These are phyloP conservation scores for Brachyhypopomus gauderio DNA, from an alignment of 2,113 vertebrate species.

Conservation along the genomic window DNA sequence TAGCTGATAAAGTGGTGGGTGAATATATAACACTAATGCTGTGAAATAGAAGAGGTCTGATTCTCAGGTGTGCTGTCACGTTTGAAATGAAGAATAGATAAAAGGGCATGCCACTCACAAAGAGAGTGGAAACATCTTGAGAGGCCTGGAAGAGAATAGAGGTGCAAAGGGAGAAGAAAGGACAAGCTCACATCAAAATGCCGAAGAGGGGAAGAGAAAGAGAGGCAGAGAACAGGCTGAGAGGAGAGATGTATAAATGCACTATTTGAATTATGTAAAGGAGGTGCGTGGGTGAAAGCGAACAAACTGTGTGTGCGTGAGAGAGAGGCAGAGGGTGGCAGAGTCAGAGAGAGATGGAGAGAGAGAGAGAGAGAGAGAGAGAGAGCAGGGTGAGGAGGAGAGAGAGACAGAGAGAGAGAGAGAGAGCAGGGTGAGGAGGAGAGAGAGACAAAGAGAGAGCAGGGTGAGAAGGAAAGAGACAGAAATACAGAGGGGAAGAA, in stretches of 20 bases:
- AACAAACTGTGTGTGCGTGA: conserved; percentile 53
- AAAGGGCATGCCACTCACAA: background rate
- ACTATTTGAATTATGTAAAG: conserved; percentile 76
- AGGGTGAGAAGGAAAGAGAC: conserved; percentile 39
- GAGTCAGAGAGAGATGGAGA: conserved; percentile 13
- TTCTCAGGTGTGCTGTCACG: background rate
- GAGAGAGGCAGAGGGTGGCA: conserved; percentile 37
- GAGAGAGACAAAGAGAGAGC: conserved; percentile 34
- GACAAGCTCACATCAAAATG: conserved; percentile 45
- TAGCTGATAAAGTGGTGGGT: no score
- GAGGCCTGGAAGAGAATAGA: conserved; percentile 36
- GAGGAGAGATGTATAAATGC: conserved; percentile 67
- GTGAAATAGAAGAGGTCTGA: background rate
- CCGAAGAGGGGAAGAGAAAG: conserved; percentile 28
- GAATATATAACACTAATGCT: background rate
- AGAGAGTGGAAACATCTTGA: conserved; percentile 19
- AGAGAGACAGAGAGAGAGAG: conserved; percentile 39
- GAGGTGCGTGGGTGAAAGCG: conserved; percentile 69
- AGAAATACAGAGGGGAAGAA: no score
- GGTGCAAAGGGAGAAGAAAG: conserved; percentile 25
- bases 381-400: conserved; percentile 24
- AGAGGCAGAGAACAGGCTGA: conserved; percentile 44
- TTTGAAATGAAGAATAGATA: background rate
- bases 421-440: conserved; percentile 43
- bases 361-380: conserved; percentile 37